A percentile compares a stretch with the other conserved stretches of the same genome.
Evolutionary conservation across 2,888 invertebrate genomes (phyloP).

Genomic region (Melitaea athalia): DNA sequence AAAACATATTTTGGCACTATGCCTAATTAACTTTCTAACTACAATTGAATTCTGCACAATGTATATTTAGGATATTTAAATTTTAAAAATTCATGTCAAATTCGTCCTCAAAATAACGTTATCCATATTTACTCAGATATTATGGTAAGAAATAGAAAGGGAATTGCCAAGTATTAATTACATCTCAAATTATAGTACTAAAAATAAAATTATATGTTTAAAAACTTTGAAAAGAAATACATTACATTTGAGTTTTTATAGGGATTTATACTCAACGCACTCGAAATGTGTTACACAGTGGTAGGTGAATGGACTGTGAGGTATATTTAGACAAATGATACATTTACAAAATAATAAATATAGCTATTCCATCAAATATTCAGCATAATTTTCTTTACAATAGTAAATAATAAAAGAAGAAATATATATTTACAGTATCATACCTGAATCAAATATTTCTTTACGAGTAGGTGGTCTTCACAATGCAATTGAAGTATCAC

Average conservation of each 20-base stretch:
- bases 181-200: no score
- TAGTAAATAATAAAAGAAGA: neutral
- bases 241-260: neutral
- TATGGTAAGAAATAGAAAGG: neutral
- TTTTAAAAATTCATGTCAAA: neutral
- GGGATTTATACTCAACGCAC: slow-evolving; percentile 50
- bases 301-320: slow-evolving; percentile 55
- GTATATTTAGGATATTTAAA: neutral
- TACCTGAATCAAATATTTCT: slow-evolving; percentile 8
- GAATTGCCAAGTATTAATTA: neutral
- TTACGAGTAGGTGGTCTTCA: slow-evolving; percentile 20
- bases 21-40: slow-evolving; percentile 6
- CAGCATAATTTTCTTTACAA: neutral
- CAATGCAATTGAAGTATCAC: slow-evolving; percentile 21
- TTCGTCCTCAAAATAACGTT: neutral
- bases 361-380: neutral
- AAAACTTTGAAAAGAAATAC: neutral
- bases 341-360: neutral
- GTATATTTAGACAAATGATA: slow-evolving; percentile 51
- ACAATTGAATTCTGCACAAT: neutral
- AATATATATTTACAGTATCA: neutral
- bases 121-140: neutral
- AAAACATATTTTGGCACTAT: neutral
- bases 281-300: slow-evolving; percentile 51
- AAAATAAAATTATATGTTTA: neutral